Conservation (phyloP, 1,140 invertebrate genomes). For the Hypothenemus hampei region DNA sequence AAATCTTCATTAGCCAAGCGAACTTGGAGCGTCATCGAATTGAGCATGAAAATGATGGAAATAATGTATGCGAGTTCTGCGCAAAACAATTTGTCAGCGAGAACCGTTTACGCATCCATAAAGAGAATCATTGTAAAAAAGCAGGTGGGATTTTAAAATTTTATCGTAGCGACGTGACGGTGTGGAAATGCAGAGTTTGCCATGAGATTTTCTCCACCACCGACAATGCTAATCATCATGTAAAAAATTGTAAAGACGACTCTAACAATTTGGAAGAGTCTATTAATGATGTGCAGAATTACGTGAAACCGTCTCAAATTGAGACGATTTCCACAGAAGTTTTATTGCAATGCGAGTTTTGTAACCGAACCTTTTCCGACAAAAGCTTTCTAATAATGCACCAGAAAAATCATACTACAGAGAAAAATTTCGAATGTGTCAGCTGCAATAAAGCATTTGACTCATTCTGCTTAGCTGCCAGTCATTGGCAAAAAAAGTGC, state of each 20-base stretch:
- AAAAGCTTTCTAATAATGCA: constrained; percentile 48
- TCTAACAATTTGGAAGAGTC: background rate
- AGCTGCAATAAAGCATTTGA: constrained; percentile 49
- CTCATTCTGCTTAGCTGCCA: constrained; percentile 48
- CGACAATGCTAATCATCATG: constrained; percentile 31
- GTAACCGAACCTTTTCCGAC: constrained; percentile 51
- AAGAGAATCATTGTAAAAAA: constrained; percentile 46
- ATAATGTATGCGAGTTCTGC: constrained; percentile 41
- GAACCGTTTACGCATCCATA: constrained; percentile 43
- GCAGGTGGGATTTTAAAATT: constrained; percentile 43
- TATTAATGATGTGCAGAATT: background rate
- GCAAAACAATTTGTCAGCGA: constrained; percentile 44
- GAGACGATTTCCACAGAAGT: constrained; percentile 44
- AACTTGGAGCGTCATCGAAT: constrained; percentile 41
- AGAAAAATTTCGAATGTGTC: constrained; percentile 53
- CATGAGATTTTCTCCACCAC: constrained; percentile 42
- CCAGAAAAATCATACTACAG: constrained; percentile 47
- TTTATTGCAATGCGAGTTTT: constrained; percentile 55
- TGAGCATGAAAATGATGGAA: constrained; percentile 34
- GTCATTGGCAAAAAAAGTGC: constrained; percentile 54
- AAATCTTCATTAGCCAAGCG: constrained; percentile 42
- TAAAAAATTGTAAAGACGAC: constrained; percentile 27
- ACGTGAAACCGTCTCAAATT: constrained; percentile 7
- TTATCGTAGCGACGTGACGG: constrained; percentile 43
- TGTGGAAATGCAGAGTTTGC: constrained; percentile 44